Evolutionary conservation across 1,140 invertebrate species (phyloP), one percentile per base, ranked within the genome.

Genomic region (Galleria mellonella): DNA sequence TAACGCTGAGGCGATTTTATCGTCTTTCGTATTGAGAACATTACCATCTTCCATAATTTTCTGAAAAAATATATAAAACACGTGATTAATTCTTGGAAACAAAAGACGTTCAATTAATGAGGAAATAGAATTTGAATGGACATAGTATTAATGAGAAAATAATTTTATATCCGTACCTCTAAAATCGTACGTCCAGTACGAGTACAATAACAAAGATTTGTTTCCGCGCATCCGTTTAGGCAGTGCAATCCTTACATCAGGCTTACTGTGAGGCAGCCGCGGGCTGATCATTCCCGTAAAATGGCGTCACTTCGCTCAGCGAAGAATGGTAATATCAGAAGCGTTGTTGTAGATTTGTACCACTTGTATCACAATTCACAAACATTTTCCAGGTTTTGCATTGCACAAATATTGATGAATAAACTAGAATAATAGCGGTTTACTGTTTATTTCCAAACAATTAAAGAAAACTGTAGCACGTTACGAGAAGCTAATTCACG

Each of bases 281-380:
- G 77, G 78, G 78, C 83, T 84, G 81, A 68, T 85, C 82, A 86
- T 86, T 83, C 83, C 81, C 82, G 83, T 86, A 86, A 86, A 86
- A 86, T 86, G 83, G 83, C 83, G 83, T 86, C 83, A 86, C 83
- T 83, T 70, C 64, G 63, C 77, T 69, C 66, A 72, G 72, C 69
- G 79, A 77, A 72, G 73, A 78, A 75, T 72, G 67, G 66, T 73
- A 63, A 74, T 76, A 83, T 83, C 74, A 81, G 67, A 74, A 69
- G 55, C 64, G 60, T 75, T 69, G 62, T 54, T 63, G 46, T 58
- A 59, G 51, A 45, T 55, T 72, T 60, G 51, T 60, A 65, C 54
- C 62, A 69, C 68, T 47, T 39, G 55, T 68, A 48, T 63, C 62
- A 75, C 58, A 58, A 57, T 53, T 43, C 53, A 62, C 59, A 65